Percentiles rank a stretch among this genome's conserved stretches.
Evolutionary conservation across 2,797 vertebrate species (phyloP).

Genomic region (Dendrocincla tyrannina): DNA sequence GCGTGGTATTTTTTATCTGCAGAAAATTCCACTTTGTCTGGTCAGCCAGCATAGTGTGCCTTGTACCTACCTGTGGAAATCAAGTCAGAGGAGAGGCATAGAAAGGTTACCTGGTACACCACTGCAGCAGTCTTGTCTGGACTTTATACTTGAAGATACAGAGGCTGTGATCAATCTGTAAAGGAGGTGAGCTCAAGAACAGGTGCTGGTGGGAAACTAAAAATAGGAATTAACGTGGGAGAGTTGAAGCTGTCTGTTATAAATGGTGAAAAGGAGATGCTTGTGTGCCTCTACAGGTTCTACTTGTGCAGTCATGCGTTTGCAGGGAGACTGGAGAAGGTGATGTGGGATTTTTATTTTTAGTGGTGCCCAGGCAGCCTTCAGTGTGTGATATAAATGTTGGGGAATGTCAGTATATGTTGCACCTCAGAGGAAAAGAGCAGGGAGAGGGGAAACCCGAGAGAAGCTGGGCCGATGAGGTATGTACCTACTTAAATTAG

Average conservation of each 20-base stretch:
- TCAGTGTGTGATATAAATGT: not conserved
- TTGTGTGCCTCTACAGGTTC: not conserved
- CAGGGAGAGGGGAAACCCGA: not conserved
- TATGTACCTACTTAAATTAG: not conserved
- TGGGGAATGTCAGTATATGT: not conserved
- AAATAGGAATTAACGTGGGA: constrained; percentile 5
- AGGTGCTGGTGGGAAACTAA: constrained; percentile 34
- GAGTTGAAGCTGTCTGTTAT: not conserved
- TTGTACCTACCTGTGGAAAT: not conserved
- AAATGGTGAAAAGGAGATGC: not conserved
- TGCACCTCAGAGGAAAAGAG: not conserved
- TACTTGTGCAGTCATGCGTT: not conserved
- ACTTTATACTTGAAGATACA: not conserved
- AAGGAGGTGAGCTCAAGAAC: not conserved
- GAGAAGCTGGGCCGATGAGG: not conserved
- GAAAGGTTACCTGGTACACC: not conserved
- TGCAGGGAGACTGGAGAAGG: not conserved
- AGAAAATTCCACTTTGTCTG: not conserved
- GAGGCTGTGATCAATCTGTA: not conserved
- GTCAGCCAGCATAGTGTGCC: accelerated
- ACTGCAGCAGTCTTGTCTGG: not conserved
- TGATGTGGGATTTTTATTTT: not conserved
- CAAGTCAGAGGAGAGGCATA: not conserved
- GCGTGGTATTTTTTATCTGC: not conserved
- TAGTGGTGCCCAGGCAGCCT: not conserved